Percentiles rank a stretch among this genome's conserved stretches.
Conservation (phyloP, 2,113 vertebrate species). For the human (Homo sapiens) region DNA sequence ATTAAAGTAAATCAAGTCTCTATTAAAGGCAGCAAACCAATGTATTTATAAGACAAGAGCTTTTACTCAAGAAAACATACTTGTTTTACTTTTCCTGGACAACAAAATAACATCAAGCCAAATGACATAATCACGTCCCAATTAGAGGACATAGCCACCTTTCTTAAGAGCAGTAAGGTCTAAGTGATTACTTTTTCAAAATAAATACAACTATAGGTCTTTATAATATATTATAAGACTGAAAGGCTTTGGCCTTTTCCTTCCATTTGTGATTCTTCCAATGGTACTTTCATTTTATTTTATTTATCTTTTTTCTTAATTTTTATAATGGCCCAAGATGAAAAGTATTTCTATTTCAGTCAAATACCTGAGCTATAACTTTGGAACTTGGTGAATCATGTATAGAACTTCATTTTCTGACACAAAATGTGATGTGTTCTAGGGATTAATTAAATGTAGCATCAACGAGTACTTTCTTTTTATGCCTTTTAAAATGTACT, state of each 20-base stretch:
- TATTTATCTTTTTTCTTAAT: no score
- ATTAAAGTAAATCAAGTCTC: not conserved
- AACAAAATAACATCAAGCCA: not conserved
- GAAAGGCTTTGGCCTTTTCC: not conserved
- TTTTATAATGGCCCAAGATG: no score
- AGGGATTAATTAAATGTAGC: constrained; percentile 31
- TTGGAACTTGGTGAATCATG: not conserved
- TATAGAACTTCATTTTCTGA: constrained; percentile 44
- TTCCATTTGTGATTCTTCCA: not conserved
- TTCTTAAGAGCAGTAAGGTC: not conserved
- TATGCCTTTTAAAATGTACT: constrained; percentile 12
- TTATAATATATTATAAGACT: not conserved
- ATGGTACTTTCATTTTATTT: not conserved
- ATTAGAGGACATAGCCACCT: not conserved
- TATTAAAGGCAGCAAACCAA: not conserved
- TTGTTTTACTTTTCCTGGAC: not conserved
- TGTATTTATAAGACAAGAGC: not conserved
- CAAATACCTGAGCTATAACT: not conserved
- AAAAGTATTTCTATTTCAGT: not conserved
- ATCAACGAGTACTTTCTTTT: not conserved
- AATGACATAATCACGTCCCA: not conserved
- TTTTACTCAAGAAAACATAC: not conserved
- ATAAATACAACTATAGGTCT: not conserved
- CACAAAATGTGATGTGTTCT: not conserved
- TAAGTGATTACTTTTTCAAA: not conserved